Conservation (phyloP, 2,113 vertebrate genomes). For the Aldabrachelys gigantea region DNA sequence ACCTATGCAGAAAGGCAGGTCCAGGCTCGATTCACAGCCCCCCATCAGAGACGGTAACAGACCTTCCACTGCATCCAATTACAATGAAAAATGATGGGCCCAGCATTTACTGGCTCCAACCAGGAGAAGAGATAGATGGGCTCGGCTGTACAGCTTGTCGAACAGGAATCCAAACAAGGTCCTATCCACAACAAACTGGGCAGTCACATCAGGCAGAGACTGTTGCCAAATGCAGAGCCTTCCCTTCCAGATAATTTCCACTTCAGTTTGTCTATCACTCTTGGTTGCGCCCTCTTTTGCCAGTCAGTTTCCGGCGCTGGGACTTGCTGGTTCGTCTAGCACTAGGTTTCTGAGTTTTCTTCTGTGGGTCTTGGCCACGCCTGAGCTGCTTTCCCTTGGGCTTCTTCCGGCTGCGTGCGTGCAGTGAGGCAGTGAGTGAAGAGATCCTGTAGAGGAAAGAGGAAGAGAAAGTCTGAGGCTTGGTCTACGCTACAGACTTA, state of each 20-base stretch:
- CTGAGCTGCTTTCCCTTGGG: conserved; percentile 79
- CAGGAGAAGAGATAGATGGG: neutral
- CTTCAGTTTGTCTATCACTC: conserved; percentile 52
- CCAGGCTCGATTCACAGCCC: neutral
- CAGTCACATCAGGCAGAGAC: neutral
- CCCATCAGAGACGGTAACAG: neutral
- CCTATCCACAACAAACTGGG: neutral
- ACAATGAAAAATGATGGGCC: neutral
- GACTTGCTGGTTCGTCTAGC: conserved; percentile 84
- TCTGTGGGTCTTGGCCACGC: conserved; percentile 63
- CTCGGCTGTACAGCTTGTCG: neutral
- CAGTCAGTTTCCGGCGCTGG: conserved; percentile 87
- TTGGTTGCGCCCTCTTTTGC: conserved; percentile 66
- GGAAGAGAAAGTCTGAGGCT: neutral
- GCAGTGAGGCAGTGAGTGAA: conserved; percentile 87
- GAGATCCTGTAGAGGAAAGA: conserved; percentile 83
- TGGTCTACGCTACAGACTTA: neutral
- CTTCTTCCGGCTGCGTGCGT: conserved; percentile 80
- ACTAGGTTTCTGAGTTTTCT: conserved; percentile 69
- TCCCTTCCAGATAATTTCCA: neutral
- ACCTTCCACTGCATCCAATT: neutral
- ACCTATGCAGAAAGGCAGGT: rapidly evolving
- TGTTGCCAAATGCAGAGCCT: neutral
- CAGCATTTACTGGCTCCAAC: neutral
- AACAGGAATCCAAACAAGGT: neutral